Base-by-base conservation (phyloP, 2,113 vertebrate species). In the Hyperopisus bebe region DNA sequence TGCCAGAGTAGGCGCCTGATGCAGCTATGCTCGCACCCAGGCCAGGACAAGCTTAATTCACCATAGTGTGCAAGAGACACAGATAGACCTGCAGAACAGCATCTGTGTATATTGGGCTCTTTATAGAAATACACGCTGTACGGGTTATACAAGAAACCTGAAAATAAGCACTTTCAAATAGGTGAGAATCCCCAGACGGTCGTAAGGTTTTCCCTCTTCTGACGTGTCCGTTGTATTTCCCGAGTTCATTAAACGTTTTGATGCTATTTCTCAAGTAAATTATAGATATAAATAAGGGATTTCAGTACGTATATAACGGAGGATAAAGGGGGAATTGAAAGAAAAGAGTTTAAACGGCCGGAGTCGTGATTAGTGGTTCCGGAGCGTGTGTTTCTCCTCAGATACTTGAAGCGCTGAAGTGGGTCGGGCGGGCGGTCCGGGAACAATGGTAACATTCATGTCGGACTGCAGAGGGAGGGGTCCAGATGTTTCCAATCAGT, bases 361-460 rank as follows among this genome's bases (percentile, higher is more conserved):
- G 47, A 27, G 15, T 44, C 86, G 39, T 50, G 80, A 24, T 15
- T 24, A 85, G 91, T 91, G 91, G 90, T 89, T 19, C 58, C 90
- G 82, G 90, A 91, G 89, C 47, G 89, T 24, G 77, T 88, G 90
- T 89, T 91, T 92, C 82, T 90, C 88, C 90, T 92, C 89, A 88
- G 88, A 58, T 89, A 84, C 90, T 90, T 53, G 89, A 91, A 84
- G 91, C 90, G 91, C 89, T 70, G 66, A 86, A 90, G 90, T 93
- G 92, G 92, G 92, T 93, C 7, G 91, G 90, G 90, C 91, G 86
- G 89, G 86, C 91, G 88, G 88, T 84, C 91, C 90, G 90, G 58
- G 92, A 96, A 96, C 95, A 96, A 96, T 95, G 95, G 93, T 92
- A 90, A 94, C 95, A 96, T 94, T 96, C 95, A 95, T 95, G 82